Base-by-base conservation (phyloP, 2,113 vertebrate species). In the Onychostruthus taczanowskii region DNA sequence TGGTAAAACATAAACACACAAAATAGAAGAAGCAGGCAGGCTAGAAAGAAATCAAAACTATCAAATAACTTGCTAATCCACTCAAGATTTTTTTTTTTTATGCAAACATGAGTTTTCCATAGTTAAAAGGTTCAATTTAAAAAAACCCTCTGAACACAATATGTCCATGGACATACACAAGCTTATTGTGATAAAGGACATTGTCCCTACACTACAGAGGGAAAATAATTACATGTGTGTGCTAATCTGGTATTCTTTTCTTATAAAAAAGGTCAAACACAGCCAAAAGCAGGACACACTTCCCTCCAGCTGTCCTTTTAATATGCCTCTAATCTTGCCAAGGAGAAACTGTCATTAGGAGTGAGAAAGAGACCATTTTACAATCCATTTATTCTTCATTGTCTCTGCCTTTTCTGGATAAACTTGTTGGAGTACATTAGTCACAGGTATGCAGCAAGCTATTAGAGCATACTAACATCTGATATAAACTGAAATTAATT, bases 321-420 rank as follows among this genome's bases (percentile, higher is more conserved):
- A 78, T 74, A 52, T 28, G 17, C 19, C n/a, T 90, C 62, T 93
- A 37, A 28, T 82, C 69, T 72, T 68, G 46, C 41, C 70, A 89
- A 93, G 84, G 26, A 87, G 61, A 87, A 89, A 78, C 31, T 1
- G 2, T 33, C 46, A 73, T 56, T 83, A 73, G n/a, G 62, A 78
- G n/a, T 31, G 63, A 69, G 84, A 79, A 75, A 94, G 62, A 90
- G 64, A 82, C 58, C n/a, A 31, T 95, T 96, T 94, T 70, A 96
- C 68, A 78, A 85, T 13, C 64, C 53, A 96, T 89, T 96, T 43
- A n/a, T 41, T 80, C 46, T 58, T 46, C 66, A 75, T 22, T 47
- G 62, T 73, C 61, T 86, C 30, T 59, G 50, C 26, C 35, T 88
- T 70, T 95, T 93, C 72, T 83, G 72, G 67, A 80, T 43, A 58